Conservation (phyloP, 1,140 invertebrate species). For the Sminthurinus signatus region DNA sequence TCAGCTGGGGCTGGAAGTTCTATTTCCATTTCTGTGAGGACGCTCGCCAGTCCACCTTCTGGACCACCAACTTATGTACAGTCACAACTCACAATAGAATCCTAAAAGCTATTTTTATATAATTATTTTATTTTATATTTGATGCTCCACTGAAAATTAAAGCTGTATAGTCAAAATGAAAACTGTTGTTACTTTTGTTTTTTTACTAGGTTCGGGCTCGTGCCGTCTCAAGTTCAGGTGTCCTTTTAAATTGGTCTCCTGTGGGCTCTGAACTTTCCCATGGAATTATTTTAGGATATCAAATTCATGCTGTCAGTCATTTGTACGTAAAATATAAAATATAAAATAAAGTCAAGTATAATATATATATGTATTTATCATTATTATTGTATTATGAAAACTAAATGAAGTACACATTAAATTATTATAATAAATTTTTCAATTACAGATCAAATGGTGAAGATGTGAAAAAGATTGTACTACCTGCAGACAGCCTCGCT, state of each 20-base stretch:
- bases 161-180: not conserved
- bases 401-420: too few relatives aligned
- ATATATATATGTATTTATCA: too few relatives aligned
- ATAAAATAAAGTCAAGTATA: too few relatives aligned
- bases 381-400: too few relatives aligned
- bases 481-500: not conserved
- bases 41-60: slow-evolving; percentile 27
- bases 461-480: too few relatives aligned
- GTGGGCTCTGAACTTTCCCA: not conserved
- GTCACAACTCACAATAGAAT: not conserved
- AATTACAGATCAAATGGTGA: too few relatives aligned
- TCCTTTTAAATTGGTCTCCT: not conserved
- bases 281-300: not conserved
- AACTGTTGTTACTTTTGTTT: not conserved
- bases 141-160: too few relatives aligned
- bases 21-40: slow-evolving; percentile 19
- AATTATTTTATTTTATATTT: slow-evolving; percentile 9
- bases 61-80: slow-evolving; percentile 24
- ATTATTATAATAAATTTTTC: not conserved
- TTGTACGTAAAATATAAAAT: too few relatives aligned
- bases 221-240: not conserved
- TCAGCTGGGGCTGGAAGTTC: slow-evolving; percentile 31
- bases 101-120: not conserved
- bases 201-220: not conserved
- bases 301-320: not conserved